Percentiles rank a stretch among this genome's conserved stretches.
Conservation (phyloP, 2,797 vertebrate genomes). For the Sardinella longiceps region DNA sequence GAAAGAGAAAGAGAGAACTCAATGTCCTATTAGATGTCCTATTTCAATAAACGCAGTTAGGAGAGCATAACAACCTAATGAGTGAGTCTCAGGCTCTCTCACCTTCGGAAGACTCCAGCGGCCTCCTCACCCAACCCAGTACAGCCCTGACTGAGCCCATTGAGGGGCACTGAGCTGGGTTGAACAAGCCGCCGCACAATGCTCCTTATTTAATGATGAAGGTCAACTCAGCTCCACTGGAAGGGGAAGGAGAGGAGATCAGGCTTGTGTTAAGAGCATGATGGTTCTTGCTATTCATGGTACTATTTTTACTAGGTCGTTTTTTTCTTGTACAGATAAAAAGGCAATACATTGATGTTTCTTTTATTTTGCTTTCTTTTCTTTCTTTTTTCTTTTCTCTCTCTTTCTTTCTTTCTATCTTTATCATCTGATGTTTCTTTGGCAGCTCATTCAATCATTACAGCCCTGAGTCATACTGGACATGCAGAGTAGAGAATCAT, state of each 20-base stretch:
- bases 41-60: slow-evolving; percentile 42
- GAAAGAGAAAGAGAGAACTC: background rate
- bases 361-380: background rate
- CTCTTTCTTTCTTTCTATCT: background rate
- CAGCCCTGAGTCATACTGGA: background rate
- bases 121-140: too few species aligned
- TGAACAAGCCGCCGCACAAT: background rate
- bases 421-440: too few species aligned
- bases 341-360: background rate
- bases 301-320: background rate
- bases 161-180: background rate
- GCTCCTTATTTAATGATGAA: background rate
- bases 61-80: slow-evolving; percentile 36
- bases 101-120: slow-evolving; percentile 16
- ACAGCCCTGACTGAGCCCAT: background rate
- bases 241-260: background rate
- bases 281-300: background rate
- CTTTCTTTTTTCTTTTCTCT: too few species aligned
- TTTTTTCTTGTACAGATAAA: background rate
- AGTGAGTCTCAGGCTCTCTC: slow-evolving; percentile 26
- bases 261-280: background rate
- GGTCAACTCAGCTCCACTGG: background rate
- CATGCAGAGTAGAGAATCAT: background rate
- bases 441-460: background rate
- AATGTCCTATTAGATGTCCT: background rate